Base-by-base conservation (phyloP, 2,113 vertebrate species). In the Motacilla tschutschensis region DNA sequence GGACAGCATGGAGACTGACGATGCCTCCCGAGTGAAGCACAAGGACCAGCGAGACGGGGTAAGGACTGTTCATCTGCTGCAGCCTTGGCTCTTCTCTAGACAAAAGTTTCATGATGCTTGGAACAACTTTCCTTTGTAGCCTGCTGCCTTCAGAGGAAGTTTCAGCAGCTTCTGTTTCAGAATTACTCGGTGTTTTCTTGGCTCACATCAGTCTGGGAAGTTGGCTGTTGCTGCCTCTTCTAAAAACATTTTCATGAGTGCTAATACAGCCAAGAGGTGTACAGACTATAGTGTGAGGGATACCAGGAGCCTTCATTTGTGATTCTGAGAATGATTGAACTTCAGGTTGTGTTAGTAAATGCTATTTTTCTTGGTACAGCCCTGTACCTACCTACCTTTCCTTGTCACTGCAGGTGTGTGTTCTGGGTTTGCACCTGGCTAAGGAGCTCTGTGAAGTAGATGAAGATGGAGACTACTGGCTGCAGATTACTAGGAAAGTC, bases 1-100 rank as follows among this genome's bases (percentile, higher is more conserved):
- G 91, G 98, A 99, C 96, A 98, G 98, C 82, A 99, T 99, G 99
- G 99, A 99, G 90, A 99, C 98, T 0, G 99, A 99, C 6, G 97
- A 97, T 53, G 72, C 80, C 58, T 98, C 98, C 17, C 96, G 97
- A 14, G 94, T 94, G 0, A 96, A 96, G 26, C 98, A 98, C 83
- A 99, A 98, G 87, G 99, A 99, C 97, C 98, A 99, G 90, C 97
- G 98, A 72, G 99, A 99, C 15, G 98, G 98, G 96, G 99, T 99
- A 92, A 95, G 29, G 22, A 17, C 46, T 29, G 7, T 29, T 43
- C 13, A 1, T 17, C 64, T 70, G 29, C 64, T 65, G 29, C 50
- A 48, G 26, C 13, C 4, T 2, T 31, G 20, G 54, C 65, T 79
- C 35, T 41, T 40, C 31, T 80, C 17, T 55, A 58, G 36, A 26